phyloP scores from a whole-genome alignment of 1,140 invertebrate genomes.

The Drosophila trapezifrons region DNA sequence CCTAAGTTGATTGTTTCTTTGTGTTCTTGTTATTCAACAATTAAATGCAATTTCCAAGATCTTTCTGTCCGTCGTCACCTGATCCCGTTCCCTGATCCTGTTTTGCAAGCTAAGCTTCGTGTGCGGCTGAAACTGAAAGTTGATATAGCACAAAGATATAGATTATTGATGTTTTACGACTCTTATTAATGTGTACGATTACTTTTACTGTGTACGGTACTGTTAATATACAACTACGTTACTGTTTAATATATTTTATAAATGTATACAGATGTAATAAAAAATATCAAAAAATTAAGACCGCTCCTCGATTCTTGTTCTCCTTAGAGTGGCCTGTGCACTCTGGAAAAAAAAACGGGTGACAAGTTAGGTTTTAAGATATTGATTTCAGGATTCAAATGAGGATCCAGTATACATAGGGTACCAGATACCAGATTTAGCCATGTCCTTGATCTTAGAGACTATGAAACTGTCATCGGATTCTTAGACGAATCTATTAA shows the following conservation, averaged over 20 bases:
- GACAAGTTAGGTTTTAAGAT: too few species aligned
- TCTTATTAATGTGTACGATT: conserved; percentile 62
- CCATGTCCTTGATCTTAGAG: too few species aligned
- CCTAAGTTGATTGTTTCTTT: conserved; percentile 49
- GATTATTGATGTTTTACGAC: conserved; percentile 59
- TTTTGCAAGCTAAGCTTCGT: conserved; percentile 46
- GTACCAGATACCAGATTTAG: too few species aligned
- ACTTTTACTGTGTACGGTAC: conserved; percentile 71
- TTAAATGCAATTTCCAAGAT: conserved; percentile 30
- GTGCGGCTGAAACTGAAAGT: conserved; percentile 64
- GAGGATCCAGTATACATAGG: too few species aligned
- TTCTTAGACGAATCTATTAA: too few species aligned
- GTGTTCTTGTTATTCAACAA: conserved; percentile 43
- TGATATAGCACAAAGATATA: conserved; percentile 68
- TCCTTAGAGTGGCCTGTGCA: too few species aligned
- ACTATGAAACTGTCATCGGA: too few species aligned
- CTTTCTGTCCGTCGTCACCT: conserved; percentile 20
- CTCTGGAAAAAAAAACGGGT: too few species aligned
- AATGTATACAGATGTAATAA: conserved; percentile 76
- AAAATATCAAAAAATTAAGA: conserved; percentile 41
- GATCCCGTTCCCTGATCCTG: conserved; percentile 26
- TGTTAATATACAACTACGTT: conserved; percentile 70
- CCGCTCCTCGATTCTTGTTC: background rate
- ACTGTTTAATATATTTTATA: conserved; percentile 79
- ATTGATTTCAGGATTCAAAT: too few species aligned